Base-by-base conservation (phyloP, 1,140 invertebrate species). In the Drosophila kurseongensis region DNA sequence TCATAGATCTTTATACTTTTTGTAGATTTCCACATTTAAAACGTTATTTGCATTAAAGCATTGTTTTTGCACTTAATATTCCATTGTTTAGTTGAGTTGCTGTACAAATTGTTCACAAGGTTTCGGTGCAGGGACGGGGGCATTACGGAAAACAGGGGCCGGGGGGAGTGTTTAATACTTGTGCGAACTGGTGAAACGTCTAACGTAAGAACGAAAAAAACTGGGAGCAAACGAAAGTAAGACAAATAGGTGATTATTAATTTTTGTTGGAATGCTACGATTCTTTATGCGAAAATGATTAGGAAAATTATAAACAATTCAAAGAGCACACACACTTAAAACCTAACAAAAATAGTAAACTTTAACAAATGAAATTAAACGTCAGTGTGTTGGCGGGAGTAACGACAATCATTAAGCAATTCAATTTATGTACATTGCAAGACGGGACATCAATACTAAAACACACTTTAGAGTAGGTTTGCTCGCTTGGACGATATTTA, bases 261-360 rank as follows among this genome's bases (percentile, higher is more conserved):
- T 79, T 80, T 78, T 57, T 71, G 75, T 88, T 88, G 84, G 83
- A 88, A 88, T 88, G 83, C 83, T 89, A 88, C 80, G 83, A 89
- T 80, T 83, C 71, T 75, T 75, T 85, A 85, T 85, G 80, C 59
- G 68, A 83, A 73, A 57, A 50, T 47, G 51, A 58, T 67, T 44
- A 79, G 63, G 68, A 48, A 88, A 88, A 74, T 68, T 58, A 88
- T 82, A 82, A 85, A 76, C 76, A 72, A 75, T 88, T 68, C 57
- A 75, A 68, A 76, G 56, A 86, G 63, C 67, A 73, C 72, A 89
- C 84, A 89, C 84, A 83, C 83, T 88, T 88, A 88, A 89, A 88
- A 88, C 83, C 80, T 88, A 88, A 89, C 83, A 88, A 88, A 88
- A 74, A 88, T 69, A 51, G 58, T 83, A 65, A 86, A 89, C 83